These are phyloP conservation scores for Sminthurides aquaticus DNA, from an alignment of 2,888 invertebrate genomes.

Conservation along the genomic window DNA sequence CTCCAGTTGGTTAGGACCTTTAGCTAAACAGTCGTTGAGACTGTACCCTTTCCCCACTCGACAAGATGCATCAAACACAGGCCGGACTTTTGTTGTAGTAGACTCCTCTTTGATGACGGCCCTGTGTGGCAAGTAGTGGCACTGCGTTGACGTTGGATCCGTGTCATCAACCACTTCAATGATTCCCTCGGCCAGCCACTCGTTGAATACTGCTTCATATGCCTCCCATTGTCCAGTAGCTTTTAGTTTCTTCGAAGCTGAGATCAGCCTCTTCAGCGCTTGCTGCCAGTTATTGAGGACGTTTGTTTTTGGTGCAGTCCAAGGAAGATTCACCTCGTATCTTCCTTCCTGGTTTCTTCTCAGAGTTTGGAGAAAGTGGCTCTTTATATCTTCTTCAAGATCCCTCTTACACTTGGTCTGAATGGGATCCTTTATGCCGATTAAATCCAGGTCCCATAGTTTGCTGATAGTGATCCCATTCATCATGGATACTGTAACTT, in stretches of 20 bases:
- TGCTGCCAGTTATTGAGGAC: background rate
- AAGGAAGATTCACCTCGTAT: conserved; percentile 4
- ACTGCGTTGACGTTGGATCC: background rate
- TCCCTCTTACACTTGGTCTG: background rate
- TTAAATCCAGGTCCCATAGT: background rate
- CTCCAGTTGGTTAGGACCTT: conserved; percentile 29
- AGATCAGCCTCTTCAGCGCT: background rate
- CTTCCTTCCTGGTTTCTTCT: background rate
- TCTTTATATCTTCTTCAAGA: conserved; percentile 22
- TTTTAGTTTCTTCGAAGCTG: background rate
- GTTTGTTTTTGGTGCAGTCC: background rate
- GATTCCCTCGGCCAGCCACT: conserved; percentile 4
- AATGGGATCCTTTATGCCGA: conserved; percentile 7
- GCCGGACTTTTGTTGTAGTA: background rate
- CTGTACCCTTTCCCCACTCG: conserved; percentile 10
- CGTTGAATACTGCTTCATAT: conserved; percentile 2
- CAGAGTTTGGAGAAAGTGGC: background rate
- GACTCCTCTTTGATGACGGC: conserved; percentile 27
- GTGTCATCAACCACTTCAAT: background rate
- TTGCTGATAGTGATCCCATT: background rate
- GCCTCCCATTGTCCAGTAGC: background rate
- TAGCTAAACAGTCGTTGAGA: conserved; percentile 35
- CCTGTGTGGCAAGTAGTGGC: conserved; percentile 28
- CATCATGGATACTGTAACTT: background rate
- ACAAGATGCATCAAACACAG: conserved; percentile 2